Percentiles rank a stretch among this genome's conserved stretches.
phyloP scores from a whole-genome alignment of 2,888 invertebrate genomes.

The Xestia ashworthii region DNA sequence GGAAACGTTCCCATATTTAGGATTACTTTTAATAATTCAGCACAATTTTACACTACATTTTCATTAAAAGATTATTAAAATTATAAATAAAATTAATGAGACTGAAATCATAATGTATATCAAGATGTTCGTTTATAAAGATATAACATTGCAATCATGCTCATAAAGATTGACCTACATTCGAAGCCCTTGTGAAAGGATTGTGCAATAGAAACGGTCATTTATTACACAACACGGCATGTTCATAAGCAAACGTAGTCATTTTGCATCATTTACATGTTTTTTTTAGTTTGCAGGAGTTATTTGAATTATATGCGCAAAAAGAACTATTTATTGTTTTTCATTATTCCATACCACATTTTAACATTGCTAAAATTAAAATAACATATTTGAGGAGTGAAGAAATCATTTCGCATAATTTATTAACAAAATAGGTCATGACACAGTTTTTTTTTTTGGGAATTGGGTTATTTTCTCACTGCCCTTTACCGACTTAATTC shows the following conservation, averaged over 20 bases:
- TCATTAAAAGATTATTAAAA: slow-evolving; percentile 1
- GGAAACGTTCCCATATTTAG: slow-evolving; percentile 54
- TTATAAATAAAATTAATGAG: slow-evolving; percentile 10
- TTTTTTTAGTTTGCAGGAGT: slow-evolving; percentile 73
- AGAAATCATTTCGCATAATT: slow-evolving; percentile 33
- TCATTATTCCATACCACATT: slow-evolving; percentile 32
- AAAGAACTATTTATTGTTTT: slow-evolving; percentile 70
- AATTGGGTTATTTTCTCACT: slow-evolving; percentile 88
- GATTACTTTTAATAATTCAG: slow-evolving; percentile 18
- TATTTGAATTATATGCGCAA: slow-evolving; percentile 68
- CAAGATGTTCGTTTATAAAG: slow-evolving; percentile 52
- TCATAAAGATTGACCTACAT: slow-evolving; percentile 90
- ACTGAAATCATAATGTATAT: slow-evolving; percentile 2
- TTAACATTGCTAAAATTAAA: slow-evolving; percentile 31
- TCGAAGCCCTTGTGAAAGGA: slow-evolving; percentile 91
- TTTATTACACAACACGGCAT: slow-evolving; percentile 89
- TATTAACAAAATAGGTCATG: slow-evolving; percentile 81
- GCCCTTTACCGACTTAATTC: slow-evolving; percentile 91
- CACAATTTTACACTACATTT: not conserved
- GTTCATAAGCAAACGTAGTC: slow-evolving; percentile 87
- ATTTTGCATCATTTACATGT: slow-evolving; percentile 85
- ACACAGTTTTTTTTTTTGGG: slow-evolving; percentile 82
- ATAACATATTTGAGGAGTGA: slow-evolving; percentile 30
- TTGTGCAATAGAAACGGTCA: slow-evolving; percentile 91
- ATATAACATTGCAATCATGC: slow-evolving; percentile 80